A percentile compares a stretch with the other conserved stretches of the same genome.
Evolutionary conservation across 2,888 invertebrate genomes (phyloP).

Genomic region (Melanargia galathea): DNA sequence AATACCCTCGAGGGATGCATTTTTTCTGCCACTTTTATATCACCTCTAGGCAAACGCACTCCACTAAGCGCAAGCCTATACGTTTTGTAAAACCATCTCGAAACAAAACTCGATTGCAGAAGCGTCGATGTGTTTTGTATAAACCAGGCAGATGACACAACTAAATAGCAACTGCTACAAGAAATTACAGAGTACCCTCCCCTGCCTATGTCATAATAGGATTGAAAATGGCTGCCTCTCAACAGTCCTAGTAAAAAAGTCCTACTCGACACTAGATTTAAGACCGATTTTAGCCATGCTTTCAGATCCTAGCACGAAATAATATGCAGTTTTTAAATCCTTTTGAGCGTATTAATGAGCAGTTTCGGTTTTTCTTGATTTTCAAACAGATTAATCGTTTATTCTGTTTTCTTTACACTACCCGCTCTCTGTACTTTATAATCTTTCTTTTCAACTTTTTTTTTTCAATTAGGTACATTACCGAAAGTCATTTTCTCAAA

Average conservation of each 20-base stretch:
- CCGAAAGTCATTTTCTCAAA: background rate
- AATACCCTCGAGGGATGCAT: too few relatives aligned
- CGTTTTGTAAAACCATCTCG: too few relatives aligned
- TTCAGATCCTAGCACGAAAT: slow-evolving; percentile 7
- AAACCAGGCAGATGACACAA: too few relatives aligned
- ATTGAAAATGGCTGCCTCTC: background rate
- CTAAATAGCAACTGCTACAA: too few relatives aligned
- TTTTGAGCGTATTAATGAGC: background rate
- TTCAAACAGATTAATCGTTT: background rate
- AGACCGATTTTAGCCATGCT: slow-evolving; percentile 1
- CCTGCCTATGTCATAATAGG: too few relatives aligned
- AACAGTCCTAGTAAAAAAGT: too few relatives aligned
- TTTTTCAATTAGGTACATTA: background rate
- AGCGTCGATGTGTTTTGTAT: too few relatives aligned
- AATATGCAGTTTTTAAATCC: background rate
- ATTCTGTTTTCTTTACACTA: background rate
- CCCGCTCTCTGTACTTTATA: background rate
- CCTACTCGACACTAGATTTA: slow-evolving; percentile 5
- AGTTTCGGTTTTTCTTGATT: background rate
- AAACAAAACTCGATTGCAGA: too few relatives aligned
- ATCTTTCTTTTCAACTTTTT: background rate
- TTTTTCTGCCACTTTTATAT: too few relatives aligned
- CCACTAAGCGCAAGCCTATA: too few relatives aligned
- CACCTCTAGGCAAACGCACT: too few relatives aligned
- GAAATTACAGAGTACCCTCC: too few relatives aligned